Conservation (phyloP, 2,888 invertebrate species). For the Pyralis farinalis region DNA sequence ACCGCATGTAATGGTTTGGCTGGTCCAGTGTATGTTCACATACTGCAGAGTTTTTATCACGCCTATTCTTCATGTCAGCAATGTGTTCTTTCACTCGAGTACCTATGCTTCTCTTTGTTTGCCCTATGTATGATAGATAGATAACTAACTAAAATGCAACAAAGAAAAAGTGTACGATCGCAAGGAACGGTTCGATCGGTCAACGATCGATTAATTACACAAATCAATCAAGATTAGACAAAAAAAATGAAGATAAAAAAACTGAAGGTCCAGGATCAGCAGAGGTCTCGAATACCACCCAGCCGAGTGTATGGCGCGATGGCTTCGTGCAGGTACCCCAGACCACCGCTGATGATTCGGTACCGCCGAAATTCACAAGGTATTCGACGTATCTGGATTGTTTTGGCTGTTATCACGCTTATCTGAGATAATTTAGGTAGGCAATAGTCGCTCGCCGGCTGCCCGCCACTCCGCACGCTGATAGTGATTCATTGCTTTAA, state of each 20-base stretch:
- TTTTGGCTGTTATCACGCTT: conserved; percentile 42
- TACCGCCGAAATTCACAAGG: conserved; percentile 50
- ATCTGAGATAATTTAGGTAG: conserved; percentile 58
- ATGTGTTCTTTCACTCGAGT: too few species aligned
- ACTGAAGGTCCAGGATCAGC: conserved; percentile 66
- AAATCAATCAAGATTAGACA: conserved; percentile 68
- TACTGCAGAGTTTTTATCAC: too few species aligned
- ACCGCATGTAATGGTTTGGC: too few species aligned
- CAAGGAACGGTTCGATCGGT: conserved; percentile 12
- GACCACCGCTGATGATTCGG: conserved; percentile 75
- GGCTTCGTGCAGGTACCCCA: conserved; percentile 68
- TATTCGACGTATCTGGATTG: conserved; percentile 44
- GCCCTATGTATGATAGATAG: too few species aligned
- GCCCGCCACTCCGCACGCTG: conserved; percentile 12
- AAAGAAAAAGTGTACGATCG: conserved; percentile 2
- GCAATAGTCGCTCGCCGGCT: conserved; percentile 14
- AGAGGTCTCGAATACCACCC: conserved; percentile 81
- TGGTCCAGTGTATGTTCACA: too few species aligned
- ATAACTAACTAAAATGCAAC: background rate
- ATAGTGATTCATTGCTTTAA: conserved; percentile 26
- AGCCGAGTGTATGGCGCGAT: conserved; percentile 50
- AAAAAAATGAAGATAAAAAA: conserved; percentile 73
- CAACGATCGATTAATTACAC: conserved; percentile 55
- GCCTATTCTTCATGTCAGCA: too few species aligned
- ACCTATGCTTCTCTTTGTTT: too few species aligned